Evolutionary conservation across 2,888 invertebrate genomes (phyloP), one percentile per base, ranked within the genome.

Genomic region (Platerodrilus igneus): DNA sequence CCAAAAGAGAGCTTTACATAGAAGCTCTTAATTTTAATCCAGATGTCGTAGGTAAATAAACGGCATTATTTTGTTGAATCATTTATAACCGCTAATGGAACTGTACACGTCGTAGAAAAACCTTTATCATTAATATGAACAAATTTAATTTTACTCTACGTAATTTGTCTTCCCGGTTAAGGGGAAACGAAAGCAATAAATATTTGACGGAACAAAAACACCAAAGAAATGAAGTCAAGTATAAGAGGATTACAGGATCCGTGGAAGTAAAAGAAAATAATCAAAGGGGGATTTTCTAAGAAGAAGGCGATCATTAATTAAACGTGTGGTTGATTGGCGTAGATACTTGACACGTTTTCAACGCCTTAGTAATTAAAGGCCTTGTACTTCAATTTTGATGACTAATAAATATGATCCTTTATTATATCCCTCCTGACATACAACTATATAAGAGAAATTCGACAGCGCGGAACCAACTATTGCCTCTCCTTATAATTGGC

Each of bases 61-160:
- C 56, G 50, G 44, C 56, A 56, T 52, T 55, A 57, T 57, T 57
- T 58, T 54, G 57, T 54, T 62, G 57, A 59, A 62, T 62, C 60
- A 61, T 62, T 62, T 62, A 62, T 62, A 56, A 62, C 59, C 44
- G 41, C 57, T 62, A 62, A 62, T 62, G 62, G 62, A 62, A 55
- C 45, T 37, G 37, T 34, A 39, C 34, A 42, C 34, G 33, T 40
- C 22, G 38, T 39, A 53, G n/a, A 49, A 51, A 53, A 50, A 48
- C 49, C 37, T 38, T 28, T 45, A 47, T 42, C 40, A 47, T 41
- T 29, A 42, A 32, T 38, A 46, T 29, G 22, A 13, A 10, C 26
- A 21, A 27, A 28, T 32, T 47, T 50, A 37, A 41, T 51, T 40
- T 49, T 26, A 30, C 48, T 43, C 22, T 34, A 42, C 44, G 41